Percentiles rank a stretch among this genome's conserved stretches.
These are phyloP conservation scores for Gryllus longicercus DNA, from an alignment of 2,888 invertebrate genomes.

Conservation along the genomic window DNA sequence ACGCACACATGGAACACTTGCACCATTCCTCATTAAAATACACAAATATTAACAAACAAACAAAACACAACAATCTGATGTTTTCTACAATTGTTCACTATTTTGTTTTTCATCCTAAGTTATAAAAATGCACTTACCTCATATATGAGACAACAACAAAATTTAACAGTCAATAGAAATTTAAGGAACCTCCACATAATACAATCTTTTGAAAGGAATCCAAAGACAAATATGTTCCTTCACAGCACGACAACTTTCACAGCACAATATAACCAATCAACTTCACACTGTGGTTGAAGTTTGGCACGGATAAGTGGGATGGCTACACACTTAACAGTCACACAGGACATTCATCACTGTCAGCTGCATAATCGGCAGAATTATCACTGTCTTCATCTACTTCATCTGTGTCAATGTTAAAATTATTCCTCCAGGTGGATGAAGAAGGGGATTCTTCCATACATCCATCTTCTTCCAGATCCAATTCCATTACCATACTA, in stretches of 20 bases:
- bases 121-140: not conserved
- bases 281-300: no score
- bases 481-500: not conserved
- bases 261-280: no score
- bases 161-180: not conserved
- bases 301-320: no score
- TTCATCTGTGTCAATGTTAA: constrained; percentile 37
- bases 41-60: not conserved
- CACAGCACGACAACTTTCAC: no score
- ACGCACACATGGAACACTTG: not conserved
- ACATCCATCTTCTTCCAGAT: constrained; percentile 12
- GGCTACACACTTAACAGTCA: constrained; percentile 25
- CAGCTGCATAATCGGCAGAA: constrained; percentile 40
- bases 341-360: constrained; percentile 40
- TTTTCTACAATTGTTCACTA: not conserved
- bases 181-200: not conserved
- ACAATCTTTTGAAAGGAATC: no score
- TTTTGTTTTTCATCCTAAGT: not conserved
- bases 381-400: constrained; percentile 39
- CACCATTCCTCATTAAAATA: not conserved
- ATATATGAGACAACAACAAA: not conserved
- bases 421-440: constrained; percentile 11
- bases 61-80: not conserved
- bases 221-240: no score
- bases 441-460: constrained; percentile 27